Conservation (phyloP, 2,797 vertebrate genomes). For the Vipera latastei region DNA sequence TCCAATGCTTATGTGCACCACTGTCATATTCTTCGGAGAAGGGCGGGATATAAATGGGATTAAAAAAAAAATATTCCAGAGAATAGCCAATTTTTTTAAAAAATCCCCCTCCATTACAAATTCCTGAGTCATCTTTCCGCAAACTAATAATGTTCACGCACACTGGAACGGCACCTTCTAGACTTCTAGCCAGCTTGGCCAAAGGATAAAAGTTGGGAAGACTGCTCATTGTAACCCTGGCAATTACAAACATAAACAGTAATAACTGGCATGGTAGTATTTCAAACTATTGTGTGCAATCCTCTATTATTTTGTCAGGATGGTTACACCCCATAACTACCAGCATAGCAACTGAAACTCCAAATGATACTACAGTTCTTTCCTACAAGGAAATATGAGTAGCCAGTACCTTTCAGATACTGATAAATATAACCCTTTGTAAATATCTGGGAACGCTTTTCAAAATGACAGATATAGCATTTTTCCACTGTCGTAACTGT, state of each 20-base stretch:
- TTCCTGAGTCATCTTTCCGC: neutral
- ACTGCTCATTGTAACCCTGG: neutral
- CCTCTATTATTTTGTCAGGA: neutral
- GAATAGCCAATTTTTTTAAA: neutral
- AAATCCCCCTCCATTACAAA: neutral
- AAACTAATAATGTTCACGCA: neutral
- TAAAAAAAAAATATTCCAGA: too few species aligned
- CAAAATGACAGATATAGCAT: neutral
- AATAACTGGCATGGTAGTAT: conserved; percentile 9
- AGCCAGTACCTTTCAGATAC: neutral
- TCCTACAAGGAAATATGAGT: neutral
- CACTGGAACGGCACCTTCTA: neutral
- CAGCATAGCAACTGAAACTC: conserved; percentile 12
- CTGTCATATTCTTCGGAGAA: neutral
- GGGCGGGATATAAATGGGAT: too few species aligned
- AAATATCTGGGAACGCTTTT: neutral
- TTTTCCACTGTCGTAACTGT: conserved; percentile 10
- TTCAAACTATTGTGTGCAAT: neutral
- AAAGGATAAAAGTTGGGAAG: neutral
- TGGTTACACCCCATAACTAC: conserved; percentile 19
- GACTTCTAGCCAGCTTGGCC: neutral
- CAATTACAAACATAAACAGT: conserved; percentile 19
- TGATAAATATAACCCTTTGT: neutral
- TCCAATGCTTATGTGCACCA: neutral
- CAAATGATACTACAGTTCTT: neutral